Conservation (phyloP, 2,113 vertebrate genomes). For the Crotalus horridus region DNA sequence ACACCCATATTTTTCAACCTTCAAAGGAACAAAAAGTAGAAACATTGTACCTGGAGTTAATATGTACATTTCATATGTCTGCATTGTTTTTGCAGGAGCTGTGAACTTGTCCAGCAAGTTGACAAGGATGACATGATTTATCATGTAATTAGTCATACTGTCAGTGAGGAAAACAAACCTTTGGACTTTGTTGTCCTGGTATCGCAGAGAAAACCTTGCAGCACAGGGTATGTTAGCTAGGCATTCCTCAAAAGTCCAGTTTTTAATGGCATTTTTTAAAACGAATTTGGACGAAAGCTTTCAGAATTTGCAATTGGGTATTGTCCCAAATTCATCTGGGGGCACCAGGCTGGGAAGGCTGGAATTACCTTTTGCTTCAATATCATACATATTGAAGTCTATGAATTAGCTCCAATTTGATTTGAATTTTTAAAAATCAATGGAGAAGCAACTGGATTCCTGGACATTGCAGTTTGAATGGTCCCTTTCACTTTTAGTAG, state of each 20-base stretch:
- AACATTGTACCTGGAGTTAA: background rate
- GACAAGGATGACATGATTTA: slow-evolving; percentile 90
- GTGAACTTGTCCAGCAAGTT: slow-evolving; percentile 81
- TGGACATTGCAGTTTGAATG: background rate
- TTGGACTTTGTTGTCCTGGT: slow-evolving; percentile 91
- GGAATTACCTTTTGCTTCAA: background rate
- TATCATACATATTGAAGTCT: background rate
- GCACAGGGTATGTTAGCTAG: slow-evolving; percentile 72
- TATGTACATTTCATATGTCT: background rate
- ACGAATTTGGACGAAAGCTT: background rate
- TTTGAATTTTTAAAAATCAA: background rate
- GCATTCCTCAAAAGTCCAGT: background rate
- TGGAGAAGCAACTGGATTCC: background rate
- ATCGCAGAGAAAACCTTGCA: slow-evolving; percentile 84
- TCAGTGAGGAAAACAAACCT: slow-evolving; percentile 72
- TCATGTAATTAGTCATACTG: slow-evolving; percentile 75
- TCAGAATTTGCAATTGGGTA: background rate
- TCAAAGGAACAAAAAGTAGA: background rate
- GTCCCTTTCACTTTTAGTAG: background rate
- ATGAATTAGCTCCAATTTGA: background rate
- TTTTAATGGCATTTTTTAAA: background rate
- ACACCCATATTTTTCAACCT: background rate
- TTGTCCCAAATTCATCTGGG: background rate
- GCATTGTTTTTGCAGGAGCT: slow-evolving; percentile 67
- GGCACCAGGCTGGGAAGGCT: background rate